Conservation (phyloP, 1,140 invertebrate species). For the Bombyx mandarina region DNA sequence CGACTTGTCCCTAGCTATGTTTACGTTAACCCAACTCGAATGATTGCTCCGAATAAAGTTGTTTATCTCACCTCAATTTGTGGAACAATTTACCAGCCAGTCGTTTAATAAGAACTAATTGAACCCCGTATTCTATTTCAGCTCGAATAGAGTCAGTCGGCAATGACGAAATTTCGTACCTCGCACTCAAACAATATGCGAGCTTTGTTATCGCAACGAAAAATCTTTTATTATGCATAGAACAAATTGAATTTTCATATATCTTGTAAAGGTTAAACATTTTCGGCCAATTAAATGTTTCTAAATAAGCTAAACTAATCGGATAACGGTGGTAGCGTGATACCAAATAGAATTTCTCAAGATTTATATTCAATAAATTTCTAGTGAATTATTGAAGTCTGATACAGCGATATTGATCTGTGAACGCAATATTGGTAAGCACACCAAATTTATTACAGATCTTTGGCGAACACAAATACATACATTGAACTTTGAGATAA, state of each 20-base stretch:
- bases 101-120: slow-evolving; percentile 20
- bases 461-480: no score
- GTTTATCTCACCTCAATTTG: slow-evolving; percentile 17
- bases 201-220: slow-evolving; percentile 7
- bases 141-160: slow-evolving; percentile 7
- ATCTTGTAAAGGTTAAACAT: slow-evolving; percentile 14
- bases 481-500: no score
- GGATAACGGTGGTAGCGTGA: slow-evolving; percentile 5
- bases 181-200: background rate
- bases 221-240: slow-evolving; percentile 7
- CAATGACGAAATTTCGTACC: slow-evolving; percentile 8
- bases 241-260: slow-evolving; percentile 14
- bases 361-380: no score
- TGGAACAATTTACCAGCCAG: background rate
- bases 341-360: no score
- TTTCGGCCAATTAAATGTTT: slow-evolving; percentile 22
- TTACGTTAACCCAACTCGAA: slow-evolving; percentile 2
- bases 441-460: no score
- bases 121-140: slow-evolving; percentile 15
- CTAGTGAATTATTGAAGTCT: no score
- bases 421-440: no score
- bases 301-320: slow-evolving; percentile 20
- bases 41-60: slow-evolving; percentile 25
- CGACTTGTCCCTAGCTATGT: no score
- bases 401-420: no score